Conservation (phyloP, 1,140 invertebrate genomes). For the Drosophila nigromelanica region DNA sequence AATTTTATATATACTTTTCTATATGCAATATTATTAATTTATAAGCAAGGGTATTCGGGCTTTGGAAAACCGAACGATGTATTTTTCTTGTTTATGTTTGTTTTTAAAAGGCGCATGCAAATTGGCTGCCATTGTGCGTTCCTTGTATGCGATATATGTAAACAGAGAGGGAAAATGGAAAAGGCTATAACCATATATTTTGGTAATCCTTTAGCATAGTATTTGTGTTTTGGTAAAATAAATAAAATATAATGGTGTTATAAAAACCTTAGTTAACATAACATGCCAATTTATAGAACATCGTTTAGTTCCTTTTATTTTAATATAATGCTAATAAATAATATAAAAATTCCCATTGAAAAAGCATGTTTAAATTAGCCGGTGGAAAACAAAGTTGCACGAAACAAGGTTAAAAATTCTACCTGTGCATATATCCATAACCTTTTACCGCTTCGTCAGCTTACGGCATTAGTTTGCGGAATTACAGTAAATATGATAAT, state of each 20-base stretch:
- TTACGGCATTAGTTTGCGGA: neutral
- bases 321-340: neutral
- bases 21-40: neutral
- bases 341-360: neutral
- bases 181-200: neutral
- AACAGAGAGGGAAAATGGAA: neutral
- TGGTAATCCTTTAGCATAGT: neutral
- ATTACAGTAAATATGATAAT: slow-evolving; percentile 6
- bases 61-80: neutral
- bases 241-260: neutral
- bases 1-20: neutral
- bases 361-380: slow-evolving; percentile 3
- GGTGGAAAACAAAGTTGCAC: slow-evolving; percentile 5
- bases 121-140: slow-evolving; percentile 27
- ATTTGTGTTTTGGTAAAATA: slow-evolving; percentile 4
- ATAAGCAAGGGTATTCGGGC: neutral
- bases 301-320: neutral
- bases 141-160: neutral
- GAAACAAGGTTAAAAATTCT: neutral
- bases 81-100: slow-evolving; percentile 48
- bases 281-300: neutral
- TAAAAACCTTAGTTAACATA: too few relatives aligned
- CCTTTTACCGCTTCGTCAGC: neutral
- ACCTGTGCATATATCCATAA: too few relatives aligned
- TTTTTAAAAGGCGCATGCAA: slow-evolving; percentile 51